Base-by-base conservation (phyloP, 2,113 vertebrate species). In the Rutilus rutilus region DNA sequence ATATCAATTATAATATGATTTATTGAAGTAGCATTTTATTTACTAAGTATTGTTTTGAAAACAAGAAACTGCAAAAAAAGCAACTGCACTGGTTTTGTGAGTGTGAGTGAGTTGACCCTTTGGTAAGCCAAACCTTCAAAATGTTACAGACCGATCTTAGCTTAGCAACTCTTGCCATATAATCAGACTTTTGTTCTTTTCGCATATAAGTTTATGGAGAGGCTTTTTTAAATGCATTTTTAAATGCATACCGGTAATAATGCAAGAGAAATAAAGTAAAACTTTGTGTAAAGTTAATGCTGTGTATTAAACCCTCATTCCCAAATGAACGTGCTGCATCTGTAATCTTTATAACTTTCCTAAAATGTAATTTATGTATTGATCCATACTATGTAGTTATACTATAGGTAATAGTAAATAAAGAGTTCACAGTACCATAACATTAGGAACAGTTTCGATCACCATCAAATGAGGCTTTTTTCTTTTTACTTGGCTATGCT, bases 171-270 rank as follows among this genome's bases (percentile, higher is more conserved):
- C 17, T 69, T 10, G 19, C 65, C 65, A 39, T 10, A 69, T 69
- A 36, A 69, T 39, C 65, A 69, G 33, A 69, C 17, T 39, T 69
- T 69, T 69, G 65, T 69, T 69, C 65, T 69, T 69, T 69, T 11
- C 67, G 39, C 1, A 2, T 71, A 17, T 1, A 69, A 36, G 33
- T 69, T 19, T 21, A 21, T 23, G 65, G 33, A 69, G 67, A 71
- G n/a, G n/a, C n/a, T n/a, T n/a, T n/a, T n/a, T n/a, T n/a, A n/a
- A n/a, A n/a, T n/a, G n/a, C n/a, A n/a, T n/a, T 67, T 67, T 36
- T 67, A 33, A 33, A 33, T 19, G 1, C 14, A 33, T 19, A 33
- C 33, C 33, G 33, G 33, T 3, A 33, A 67, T 65, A 65, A 30
- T 30, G 9, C 25, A 15, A 64, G 42, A 10, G 42, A 64, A 64